These are phyloP conservation scores for Drosophila nr. medialis DNA, from an alignment of 2,888 invertebrate genomes.

Conservation along the genomic window DNA sequence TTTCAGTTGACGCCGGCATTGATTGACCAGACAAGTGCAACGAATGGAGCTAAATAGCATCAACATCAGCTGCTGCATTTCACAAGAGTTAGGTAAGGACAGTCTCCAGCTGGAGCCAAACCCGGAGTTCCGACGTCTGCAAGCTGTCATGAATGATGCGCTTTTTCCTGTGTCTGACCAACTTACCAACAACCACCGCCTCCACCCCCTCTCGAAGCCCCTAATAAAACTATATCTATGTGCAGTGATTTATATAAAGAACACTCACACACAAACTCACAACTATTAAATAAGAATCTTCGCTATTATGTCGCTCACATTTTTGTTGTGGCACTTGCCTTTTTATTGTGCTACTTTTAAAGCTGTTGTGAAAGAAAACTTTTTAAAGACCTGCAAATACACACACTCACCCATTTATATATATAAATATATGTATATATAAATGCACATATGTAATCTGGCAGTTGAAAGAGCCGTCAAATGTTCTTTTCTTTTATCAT, in stretches of 20 bases:
- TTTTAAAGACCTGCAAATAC: constrained; percentile 51
- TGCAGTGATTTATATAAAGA: constrained; percentile 61
- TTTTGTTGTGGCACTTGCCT: constrained; percentile 15
- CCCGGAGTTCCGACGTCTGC: constrained; percentile 45
- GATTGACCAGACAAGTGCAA: constrained; percentile 79
- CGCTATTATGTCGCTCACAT: constrained; percentile 61
- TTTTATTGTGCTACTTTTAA: constrained; percentile 64
- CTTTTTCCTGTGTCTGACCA: constrained; percentile 67
- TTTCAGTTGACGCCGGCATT: constrained; percentile 69
- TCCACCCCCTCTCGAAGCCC: background rate
- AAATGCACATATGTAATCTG: constrained; percentile 27
- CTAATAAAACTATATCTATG: constrained; percentile 50
- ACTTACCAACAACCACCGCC: constrained; percentile 24
- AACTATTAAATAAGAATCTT: constrained; percentile 72
- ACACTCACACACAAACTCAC: constrained; percentile 46
- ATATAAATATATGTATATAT: constrained; percentile 19
- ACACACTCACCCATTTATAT: constrained; percentile 1
- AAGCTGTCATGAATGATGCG: constrained; percentile 72
- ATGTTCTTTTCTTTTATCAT: constrained; percentile 50
- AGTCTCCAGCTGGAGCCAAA: constrained; percentile 22
- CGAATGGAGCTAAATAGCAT: constrained; percentile 65
- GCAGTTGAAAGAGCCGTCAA: constrained; percentile 49
- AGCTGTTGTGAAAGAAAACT: constrained; percentile 34
- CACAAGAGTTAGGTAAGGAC: constrained; percentile 40
- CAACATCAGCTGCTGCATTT: constrained; percentile 72